These are phyloP conservation scores for Parapristionchus giblindavisi DNA, from an alignment of 2,888 invertebrate genomes.

Conservation along the genomic window DNA sequence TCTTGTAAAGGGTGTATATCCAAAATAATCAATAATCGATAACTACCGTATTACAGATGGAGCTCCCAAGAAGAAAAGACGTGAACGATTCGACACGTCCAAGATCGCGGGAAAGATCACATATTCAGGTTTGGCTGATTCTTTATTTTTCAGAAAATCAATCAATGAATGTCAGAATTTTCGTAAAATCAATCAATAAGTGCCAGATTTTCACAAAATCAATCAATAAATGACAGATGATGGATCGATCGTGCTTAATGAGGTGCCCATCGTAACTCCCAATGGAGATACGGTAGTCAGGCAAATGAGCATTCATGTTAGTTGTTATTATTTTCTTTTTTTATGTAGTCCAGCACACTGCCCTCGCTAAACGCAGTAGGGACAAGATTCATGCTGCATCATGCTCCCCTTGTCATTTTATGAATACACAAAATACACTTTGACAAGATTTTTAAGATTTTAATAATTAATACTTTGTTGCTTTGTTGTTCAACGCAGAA, in stretches of 20 bases:
- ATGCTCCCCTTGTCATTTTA: no score
- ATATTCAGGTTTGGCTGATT: neutral
- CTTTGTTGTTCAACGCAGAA: no score
- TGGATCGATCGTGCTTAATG: constrained; percentile 88
- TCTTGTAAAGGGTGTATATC: no score
- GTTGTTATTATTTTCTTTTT: no score
- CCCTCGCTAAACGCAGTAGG: no score
- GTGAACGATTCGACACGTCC: constrained; percentile 58
- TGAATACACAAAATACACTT: no score
- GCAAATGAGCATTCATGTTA: constrained; percentile 85
- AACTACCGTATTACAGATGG: constrained; percentile 10
- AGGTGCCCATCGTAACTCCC: constrained; percentile 93
- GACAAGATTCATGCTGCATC: no score
- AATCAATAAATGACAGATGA: constrained; percentile 74
- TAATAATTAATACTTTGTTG: no score
- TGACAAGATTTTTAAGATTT: no score
- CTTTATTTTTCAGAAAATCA: neutral
- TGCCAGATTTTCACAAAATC: no score
- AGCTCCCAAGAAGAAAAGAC: constrained; percentile 39
- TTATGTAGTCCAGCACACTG: no score
- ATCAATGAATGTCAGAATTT: neutral
- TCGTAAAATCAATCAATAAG: neutral
- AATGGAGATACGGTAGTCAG: constrained; percentile 93
- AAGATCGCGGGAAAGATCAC: constrained; percentile 48
- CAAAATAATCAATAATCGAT: no score